These are phyloP conservation scores for Drosophila takahashii DNA, from an alignment of 1,140 invertebrate species.

Conservation along the genomic window DNA sequence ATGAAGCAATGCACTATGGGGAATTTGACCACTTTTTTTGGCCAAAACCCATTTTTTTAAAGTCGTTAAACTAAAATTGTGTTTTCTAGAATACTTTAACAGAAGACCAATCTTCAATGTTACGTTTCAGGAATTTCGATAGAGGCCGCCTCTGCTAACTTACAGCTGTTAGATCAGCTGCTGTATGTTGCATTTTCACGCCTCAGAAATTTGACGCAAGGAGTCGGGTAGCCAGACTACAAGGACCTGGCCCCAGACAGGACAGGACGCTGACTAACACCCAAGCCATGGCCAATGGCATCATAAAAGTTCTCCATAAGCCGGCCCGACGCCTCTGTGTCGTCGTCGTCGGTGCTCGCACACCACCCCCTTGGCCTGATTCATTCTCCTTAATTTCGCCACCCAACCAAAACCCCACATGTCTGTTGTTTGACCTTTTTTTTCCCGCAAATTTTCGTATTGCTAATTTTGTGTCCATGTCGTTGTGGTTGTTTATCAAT, in stretches of 20 bases:
- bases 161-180: no score
- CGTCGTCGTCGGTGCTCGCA: slow-evolving; percentile 33
- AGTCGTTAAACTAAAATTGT: no score
- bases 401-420: slow-evolving; percentile 9
- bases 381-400: slow-evolving; percentile 49
- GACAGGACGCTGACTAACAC: slow-evolving; percentile 38
- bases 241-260: slow-evolving; percentile 57
- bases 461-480: slow-evolving; percentile 60
- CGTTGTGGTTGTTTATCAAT: slow-evolving; percentile 38
- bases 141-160: no score
- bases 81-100: no score
- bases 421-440: slow-evolving; percentile 73
- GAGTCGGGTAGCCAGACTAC: slow-evolving; percentile 27
- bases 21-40: no score
- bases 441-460: slow-evolving; percentile 28
- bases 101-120: no score
- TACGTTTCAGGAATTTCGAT: no score
- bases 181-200: no score
- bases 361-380: slow-evolving; percentile 1
- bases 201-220: no score
- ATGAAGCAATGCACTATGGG: slow-evolving; percentile 3
- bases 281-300: slow-evolving; percentile 69
- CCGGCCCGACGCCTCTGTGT: slow-evolving; percentile 40
- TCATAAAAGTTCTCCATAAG: slow-evolving; percentile 63
- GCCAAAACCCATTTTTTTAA: no score